Evolutionary conservation across 1,140 invertebrate genomes (phyloP), one percentile per base, ranked within the genome.

Genomic region (Chymomyza costata): DNA sequence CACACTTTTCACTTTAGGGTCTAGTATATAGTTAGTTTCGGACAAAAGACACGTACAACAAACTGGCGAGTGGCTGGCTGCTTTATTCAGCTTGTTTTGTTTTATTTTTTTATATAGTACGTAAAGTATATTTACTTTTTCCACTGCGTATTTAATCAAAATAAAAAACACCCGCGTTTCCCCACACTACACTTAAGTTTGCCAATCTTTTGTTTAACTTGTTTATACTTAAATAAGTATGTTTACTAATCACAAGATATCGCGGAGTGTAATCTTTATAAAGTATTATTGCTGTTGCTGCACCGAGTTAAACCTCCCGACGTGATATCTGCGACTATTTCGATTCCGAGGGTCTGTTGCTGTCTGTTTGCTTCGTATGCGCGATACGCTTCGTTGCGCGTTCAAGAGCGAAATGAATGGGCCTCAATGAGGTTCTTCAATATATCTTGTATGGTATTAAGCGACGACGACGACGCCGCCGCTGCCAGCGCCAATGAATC

Each of bases 211-310:
- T 14, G 8, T 46, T 46, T 54, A 28, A 47, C 28, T 49, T 38
- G 49, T 46, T 61, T 48, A 35, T 35, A 25, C 5, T 28, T 6
- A 28, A 6, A 28, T 6, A 28, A 6, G 10, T 28, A 28, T 61
- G 25, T 55, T 70, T 48, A 5, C 30, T 65, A 78, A 80, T 80
- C 73, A 73, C 67, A 57, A 63, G 73, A 80, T 80, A 73, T 49
- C 60, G 65, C 45, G 34, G 32, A 3, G 11, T 8, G 21, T 34
- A 51, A 47, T 38, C 32, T 28, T 60, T 18, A 31, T 28, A 30
- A 46, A 21, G 45, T 8, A n/a, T 52, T 61, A 19, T 21, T 46
- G 39, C 21, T 45, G 32, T 38, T 46, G 16, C 41, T 56, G 14
- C 45, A n/a, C n/a, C n/a, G n/a, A n/a, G n/a, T n/a, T n/a, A n/a